Conservation (phyloP, 2,113 vertebrate genomes). For the Strigops habroptila region DNA sequence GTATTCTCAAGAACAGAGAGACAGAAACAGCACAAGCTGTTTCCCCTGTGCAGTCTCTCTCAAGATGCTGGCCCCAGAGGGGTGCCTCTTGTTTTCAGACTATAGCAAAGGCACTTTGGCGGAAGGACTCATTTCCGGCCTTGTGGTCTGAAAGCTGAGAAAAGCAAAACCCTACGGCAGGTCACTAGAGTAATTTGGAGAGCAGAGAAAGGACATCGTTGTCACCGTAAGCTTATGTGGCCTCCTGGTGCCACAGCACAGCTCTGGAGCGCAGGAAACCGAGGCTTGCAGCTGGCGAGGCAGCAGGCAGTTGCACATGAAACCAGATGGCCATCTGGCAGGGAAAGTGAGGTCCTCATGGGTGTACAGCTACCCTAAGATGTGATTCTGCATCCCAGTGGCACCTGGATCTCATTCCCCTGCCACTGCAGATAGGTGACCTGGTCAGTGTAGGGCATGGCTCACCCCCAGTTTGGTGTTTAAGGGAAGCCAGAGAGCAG, state of each 20-base stretch:
- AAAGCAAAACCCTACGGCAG: neutral
- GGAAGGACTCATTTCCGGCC: neutral
- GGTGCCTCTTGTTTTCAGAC: neutral
- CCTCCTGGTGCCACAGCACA: neutral
- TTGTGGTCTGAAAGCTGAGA: neutral
- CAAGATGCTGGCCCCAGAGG: neutral
- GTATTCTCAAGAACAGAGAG: neutral
- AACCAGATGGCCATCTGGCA: neutral
- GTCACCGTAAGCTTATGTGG: neutral
- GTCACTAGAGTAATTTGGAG: neutral
- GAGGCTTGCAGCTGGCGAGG: neutral
- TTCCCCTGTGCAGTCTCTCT: neutral
- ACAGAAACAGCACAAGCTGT: neutral
- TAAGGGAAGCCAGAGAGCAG: neutral
- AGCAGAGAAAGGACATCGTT: neutral
- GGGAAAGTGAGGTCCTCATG: neutral
- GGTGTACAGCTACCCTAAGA: neutral
- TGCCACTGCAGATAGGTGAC: neutral
- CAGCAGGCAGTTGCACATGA: rapidly evolving
- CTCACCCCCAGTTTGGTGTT: neutral
- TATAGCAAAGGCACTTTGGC: neutral
- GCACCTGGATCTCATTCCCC: neutral
- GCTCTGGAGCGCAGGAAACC: neutral
- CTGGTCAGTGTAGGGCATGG: rapidly evolving
- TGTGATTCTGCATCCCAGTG: neutral